Percentiles rank a stretch among this genome's conserved stretches.
These are phyloP conservation scores for Leptatherina wallacei DNA, from an alignment of 2,797 vertebrate species.

Conservation along the genomic window DNA sequence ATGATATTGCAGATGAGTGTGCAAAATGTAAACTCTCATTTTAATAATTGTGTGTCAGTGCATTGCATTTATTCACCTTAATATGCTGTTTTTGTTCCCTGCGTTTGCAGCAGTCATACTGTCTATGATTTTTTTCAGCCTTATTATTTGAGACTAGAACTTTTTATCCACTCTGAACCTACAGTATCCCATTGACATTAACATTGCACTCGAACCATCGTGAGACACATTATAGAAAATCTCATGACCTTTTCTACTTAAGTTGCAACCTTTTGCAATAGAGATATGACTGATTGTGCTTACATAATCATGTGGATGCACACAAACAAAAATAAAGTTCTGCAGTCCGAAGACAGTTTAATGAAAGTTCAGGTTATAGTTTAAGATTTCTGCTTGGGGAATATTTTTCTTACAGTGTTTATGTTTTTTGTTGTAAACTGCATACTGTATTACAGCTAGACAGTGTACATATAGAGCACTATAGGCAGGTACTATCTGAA, in stretches of 20 bases:
- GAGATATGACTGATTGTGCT: not conserved
- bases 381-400: not conserved
- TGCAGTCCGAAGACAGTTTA: not conserved
- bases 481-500: not conserved
- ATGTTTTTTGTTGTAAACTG: not conserved
- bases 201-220: constrained; percentile 1
- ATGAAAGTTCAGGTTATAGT: not conserved
- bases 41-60: constrained; percentile 7
- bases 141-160: not conserved
- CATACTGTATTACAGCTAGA: not conserved
- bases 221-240: constrained; percentile 22
- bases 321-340: not conserved
- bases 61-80: not conserved
- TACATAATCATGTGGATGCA: not conserved
- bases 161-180: not conserved
- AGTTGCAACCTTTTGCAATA: constrained; percentile 14
- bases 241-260: constrained; percentile 23
- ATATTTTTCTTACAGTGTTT: not conserved
- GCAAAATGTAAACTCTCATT: constrained; percentile 24
- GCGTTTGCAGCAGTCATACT: not conserved
- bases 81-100: not conserved
- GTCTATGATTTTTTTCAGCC: not conserved
- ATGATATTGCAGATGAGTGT: constrained; percentile 19
- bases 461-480: not conserved
- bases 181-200: not conserved